Percentiles rank a stretch among this genome's conserved stretches.
Conservation (phyloP, 2,113 vertebrate species). For the Romanogobio albipinnatus region DNA sequence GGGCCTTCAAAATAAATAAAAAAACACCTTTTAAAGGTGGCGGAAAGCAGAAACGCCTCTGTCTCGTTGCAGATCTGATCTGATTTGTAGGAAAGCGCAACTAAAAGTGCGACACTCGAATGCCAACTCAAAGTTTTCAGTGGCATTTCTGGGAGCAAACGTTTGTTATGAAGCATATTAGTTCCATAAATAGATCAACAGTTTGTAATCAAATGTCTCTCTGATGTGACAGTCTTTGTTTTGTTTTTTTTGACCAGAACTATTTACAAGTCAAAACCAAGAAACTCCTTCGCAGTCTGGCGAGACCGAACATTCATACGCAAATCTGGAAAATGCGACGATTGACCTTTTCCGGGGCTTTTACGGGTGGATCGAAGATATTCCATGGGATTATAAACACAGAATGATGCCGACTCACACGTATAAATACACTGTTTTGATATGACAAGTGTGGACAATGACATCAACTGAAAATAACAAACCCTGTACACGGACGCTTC, state of each 20-base stretch:
- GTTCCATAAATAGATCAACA: conserved; percentile 34
- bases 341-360: background rate
- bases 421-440: conserved; percentile 48
- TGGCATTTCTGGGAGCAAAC: background rate
- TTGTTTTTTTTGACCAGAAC: background rate
- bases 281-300: background rate
- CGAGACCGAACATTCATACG: background rate
- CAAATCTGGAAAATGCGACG: background rate
- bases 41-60: background rate
- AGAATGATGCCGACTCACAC: conserved; percentile 22
- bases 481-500: conserved; percentile 22
- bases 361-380: background rate
- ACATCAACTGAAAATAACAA: conserved; percentile 47
- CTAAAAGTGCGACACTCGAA: background rate
- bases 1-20: background rate
- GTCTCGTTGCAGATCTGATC: background rate
- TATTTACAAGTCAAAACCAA: conserved; percentile 34
- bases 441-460: conserved; percentile 3
- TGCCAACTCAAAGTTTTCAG: background rate
- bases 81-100: background rate
- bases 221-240: background rate
- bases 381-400: conserved; percentile 18
- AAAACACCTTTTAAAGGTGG: background rate
- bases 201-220: background rate
- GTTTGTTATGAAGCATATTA: conserved; percentile 9